phyloP scores from a whole-genome alignment of 2,888 invertebrate species.

The Laspeyria flexula region DNA sequence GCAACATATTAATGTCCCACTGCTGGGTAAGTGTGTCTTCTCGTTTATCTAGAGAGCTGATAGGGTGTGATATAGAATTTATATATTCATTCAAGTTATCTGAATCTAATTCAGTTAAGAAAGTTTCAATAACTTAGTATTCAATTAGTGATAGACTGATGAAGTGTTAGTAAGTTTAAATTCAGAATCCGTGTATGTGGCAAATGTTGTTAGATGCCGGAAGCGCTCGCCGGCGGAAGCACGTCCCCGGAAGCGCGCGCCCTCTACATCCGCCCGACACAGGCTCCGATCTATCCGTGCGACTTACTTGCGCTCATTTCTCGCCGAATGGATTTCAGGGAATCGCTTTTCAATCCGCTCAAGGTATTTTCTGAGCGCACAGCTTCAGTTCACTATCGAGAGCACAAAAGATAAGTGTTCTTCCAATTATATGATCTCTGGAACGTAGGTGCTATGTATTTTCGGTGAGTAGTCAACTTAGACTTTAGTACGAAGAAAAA shows the following conservation, averaged over 20 bases:
- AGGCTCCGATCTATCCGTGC: constrained; percentile 39
- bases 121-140: too few relatives aligned
- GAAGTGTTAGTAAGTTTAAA: constrained; percentile 30
- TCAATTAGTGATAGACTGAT: constrained; percentile 4
- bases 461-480: too few relatives aligned
- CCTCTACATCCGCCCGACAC: constrained; percentile 47
- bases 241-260: constrained; percentile 47
- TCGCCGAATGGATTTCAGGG: constrained; percentile 35
- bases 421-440: constrained; percentile 23
- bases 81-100: too few relatives aligned
- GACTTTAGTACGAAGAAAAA: too few relatives aligned
- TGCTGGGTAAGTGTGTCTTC: too few relatives aligned
- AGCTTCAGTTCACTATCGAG: constrained; percentile 26
- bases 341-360: constrained; percentile 45
- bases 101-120: too few relatives aligned
- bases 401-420: constrained; percentile 33
- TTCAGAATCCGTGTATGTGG: constrained; percentile 41
- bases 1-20: too few relatives aligned
- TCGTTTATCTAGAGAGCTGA: too few relatives aligned
- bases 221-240: constrained; percentile 51
- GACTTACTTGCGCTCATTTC: constrained; percentile 44
- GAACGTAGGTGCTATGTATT: not conserved
- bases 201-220: constrained; percentile 54
- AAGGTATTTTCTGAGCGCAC: constrained; percentile 30
- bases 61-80: too few relatives aligned